These are phyloP conservation scores for Cremastinae sp. DNA, from an alignment of 2,888 invertebrate genomes.

Conservation along the genomic window DNA sequence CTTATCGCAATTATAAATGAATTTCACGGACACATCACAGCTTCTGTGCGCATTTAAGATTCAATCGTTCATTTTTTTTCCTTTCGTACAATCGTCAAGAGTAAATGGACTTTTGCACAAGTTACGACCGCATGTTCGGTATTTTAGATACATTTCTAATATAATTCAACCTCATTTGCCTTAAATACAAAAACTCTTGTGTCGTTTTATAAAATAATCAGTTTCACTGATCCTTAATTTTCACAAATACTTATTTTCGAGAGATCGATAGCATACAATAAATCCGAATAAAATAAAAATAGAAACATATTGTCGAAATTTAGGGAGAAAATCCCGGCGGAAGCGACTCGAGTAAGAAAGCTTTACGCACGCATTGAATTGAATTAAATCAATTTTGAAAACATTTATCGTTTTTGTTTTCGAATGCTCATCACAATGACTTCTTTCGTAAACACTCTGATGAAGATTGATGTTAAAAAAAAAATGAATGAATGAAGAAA, in stretches of 20 bases:
- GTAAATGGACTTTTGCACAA: constrained; percentile 4
- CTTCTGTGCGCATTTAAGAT: constrained; percentile 19
- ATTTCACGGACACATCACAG: constrained; percentile 30
- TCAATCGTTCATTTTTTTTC: neutral
- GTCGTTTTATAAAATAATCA: too few relatives aligned
- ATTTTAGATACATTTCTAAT: neutral
- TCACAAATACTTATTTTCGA: neutral
- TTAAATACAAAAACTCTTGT: too few relatives aligned
- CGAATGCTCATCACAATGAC: too few relatives aligned
- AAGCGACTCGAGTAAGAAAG: too few relatives aligned
- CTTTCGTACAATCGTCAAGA: neutral
- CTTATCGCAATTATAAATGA: constrained; percentile 26
- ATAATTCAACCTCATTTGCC: neutral
- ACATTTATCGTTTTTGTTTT: too few relatives aligned
- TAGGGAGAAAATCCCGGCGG: neutral
- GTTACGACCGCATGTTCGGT: neutral
- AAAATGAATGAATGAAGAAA: too few relatives aligned
- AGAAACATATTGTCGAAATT: neutral
- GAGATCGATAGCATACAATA: neutral
- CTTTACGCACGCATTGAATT: too few relatives aligned
- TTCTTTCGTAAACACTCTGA: too few relatives aligned
- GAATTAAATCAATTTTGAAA: neutral
- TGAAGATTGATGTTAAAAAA: too few relatives aligned
- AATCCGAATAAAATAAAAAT: too few relatives aligned
- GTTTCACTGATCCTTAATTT: neutral